Evolutionary conservation across 2,113 vertebrate genomes (phyloP).

Genomic region (Hippolais icterina): DNA sequence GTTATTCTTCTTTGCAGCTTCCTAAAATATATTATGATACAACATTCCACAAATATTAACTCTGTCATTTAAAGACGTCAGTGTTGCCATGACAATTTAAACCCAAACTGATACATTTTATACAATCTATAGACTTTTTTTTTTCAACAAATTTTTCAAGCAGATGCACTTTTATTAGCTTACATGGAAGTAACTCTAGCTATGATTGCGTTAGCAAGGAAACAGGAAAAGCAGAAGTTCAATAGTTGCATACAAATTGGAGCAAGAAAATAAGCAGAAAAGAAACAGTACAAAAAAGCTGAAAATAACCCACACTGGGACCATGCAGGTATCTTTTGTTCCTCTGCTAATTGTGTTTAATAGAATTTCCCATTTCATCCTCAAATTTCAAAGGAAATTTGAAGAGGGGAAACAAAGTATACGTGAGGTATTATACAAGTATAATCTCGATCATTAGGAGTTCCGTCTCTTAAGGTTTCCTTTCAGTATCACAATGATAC

Average conservation of each 20-base stretch:
- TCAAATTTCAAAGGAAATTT: background rate
- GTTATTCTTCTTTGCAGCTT: slow-evolving; percentile 47
- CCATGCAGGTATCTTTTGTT: background rate
- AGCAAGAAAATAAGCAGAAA: background rate
- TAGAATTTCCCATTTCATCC: background rate
- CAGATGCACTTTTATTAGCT: slow-evolving; percentile 64
- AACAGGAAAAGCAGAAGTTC: slow-evolving; percentile 8
- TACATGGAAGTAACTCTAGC: slow-evolving; percentile 27
- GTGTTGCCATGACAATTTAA: slow-evolving; percentile 73
- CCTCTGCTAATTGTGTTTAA: background rate
- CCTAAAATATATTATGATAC: slow-evolving; percentile 63
- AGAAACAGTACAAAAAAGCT: background rate
- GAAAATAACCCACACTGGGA: background rate
- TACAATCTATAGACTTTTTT: slow-evolving; percentile 64
- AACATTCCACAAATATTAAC: slow-evolving; percentile 68
- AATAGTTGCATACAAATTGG: background rate
- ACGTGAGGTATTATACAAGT: background rate
- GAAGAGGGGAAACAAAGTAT: background rate
- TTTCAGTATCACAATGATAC: background rate
- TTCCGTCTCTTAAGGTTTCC: background rate
- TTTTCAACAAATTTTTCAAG: slow-evolving; percentile 54
- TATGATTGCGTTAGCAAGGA: slow-evolving; percentile 2
- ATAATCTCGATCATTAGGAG: background rate
- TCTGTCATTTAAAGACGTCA: slow-evolving; percentile 74
- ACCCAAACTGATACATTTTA: slow-evolving; percentile 62